Percentiles rank a stretch among this genome's conserved stretches.
phyloP scores from a whole-genome alignment of 1,140 invertebrate species.

The Drosophila trapezifrons region DNA sequence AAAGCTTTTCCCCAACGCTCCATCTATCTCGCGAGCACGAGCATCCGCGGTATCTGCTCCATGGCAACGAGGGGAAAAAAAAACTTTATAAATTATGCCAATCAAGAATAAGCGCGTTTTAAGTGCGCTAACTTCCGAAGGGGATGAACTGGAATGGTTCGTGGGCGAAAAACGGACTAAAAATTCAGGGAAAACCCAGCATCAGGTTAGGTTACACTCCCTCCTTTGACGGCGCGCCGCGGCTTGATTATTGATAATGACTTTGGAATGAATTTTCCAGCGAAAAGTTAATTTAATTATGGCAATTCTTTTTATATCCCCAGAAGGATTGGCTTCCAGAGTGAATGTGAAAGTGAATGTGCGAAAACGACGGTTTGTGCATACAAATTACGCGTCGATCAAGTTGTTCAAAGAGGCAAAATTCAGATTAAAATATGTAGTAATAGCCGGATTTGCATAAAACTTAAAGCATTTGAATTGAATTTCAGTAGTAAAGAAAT shows the following conservation, averaged over 20 bases:
- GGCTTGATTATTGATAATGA: constrained; percentile 79
- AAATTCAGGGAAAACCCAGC: constrained; percentile 20
- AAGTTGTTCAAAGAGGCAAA: constrained; percentile 2
- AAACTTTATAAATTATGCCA: constrained; percentile 80
- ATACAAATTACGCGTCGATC: constrained; percentile 31
- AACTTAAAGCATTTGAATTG: not conserved
- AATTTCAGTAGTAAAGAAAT: not conserved
- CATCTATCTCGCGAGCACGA: constrained; percentile 35
- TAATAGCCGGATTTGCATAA: not conserved
- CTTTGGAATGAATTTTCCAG: constrained; percentile 77
- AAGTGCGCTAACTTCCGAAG: constrained; percentile 71
- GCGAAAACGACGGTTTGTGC: constrained; percentile 7
- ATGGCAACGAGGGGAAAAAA: constrained; percentile 33
- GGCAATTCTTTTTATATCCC: constrained; percentile 61
- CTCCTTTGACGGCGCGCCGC: constrained; percentile 7
- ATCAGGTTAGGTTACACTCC: not conserved
- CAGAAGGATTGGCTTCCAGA: constrained; percentile 9
- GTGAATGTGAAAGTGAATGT: not conserved
- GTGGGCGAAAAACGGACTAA: constrained; percentile 11
- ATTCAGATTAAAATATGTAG: not conserved
- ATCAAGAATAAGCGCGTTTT: constrained; percentile 81
- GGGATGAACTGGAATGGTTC: constrained; percentile 33
- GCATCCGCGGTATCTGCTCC: constrained; percentile 24
- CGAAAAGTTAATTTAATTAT: constrained; percentile 78
- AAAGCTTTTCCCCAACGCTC: constrained; percentile 26